Evolutionary conservation across 2,113 vertebrate species (phyloP).

Genomic region (Brachyhypopomus gauderio): DNA sequence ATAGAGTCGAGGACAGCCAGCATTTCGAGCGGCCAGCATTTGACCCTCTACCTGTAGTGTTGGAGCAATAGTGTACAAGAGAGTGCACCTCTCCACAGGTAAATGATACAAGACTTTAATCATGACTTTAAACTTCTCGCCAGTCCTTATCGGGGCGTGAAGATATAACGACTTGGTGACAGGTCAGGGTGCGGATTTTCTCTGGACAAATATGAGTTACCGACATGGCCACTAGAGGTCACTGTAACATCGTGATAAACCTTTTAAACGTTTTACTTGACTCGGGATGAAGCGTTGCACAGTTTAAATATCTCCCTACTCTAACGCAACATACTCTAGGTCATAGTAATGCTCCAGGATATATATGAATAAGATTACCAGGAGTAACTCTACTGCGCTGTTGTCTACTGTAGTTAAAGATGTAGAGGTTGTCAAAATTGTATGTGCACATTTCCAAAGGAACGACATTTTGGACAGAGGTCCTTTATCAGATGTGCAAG

Average conservation of each 20-base stretch:
- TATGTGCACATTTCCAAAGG: neutral
- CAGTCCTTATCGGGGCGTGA: neutral
- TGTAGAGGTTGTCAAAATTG: neutral
- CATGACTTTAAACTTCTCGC: neutral
- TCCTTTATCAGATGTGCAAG: no score
- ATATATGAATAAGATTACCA: no score
- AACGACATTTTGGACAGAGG: no score
- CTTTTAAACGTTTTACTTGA: neutral
- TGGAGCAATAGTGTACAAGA: neutral
- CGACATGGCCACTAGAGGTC: slow-evolving; percentile 12
- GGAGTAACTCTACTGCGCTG: no score
- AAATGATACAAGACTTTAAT: neutral
- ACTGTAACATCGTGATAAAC: neutral
- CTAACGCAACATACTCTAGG: no score
- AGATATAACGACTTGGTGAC: no score
- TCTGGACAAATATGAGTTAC: no score
- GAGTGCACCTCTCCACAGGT: neutral
- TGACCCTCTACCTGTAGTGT: neutral
- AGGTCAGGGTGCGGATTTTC: no score
- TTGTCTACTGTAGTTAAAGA: no score
- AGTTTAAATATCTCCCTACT: no score
- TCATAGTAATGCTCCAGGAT: no score
- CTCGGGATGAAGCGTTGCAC: no score
- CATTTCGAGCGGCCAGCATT: neutral
- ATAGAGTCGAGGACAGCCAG: neutral